Base-by-base conservation (phyloP, 2,797 vertebrate species). In the Enteromius thamalakanensis region DNA sequence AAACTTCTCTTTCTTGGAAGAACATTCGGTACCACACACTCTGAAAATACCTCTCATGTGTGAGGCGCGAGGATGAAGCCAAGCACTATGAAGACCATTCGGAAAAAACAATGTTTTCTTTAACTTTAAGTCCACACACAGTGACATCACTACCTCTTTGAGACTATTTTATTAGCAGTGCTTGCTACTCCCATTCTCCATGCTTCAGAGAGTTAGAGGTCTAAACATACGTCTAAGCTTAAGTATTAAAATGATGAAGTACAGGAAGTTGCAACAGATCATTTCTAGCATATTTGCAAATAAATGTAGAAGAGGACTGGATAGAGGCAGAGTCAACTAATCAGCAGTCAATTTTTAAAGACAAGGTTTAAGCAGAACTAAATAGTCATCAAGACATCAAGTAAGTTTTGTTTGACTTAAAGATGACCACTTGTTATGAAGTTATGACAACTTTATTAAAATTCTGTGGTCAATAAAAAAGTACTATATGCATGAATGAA, bases 1-100 rank as follows among this genome's bases (percentile, higher is more conserved):
- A 47, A 78, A 71, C 75, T 78, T 87, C 87, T 89, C 87, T 87
- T 84, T 89, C 86, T 82, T 88, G 69, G 75, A 85, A 87, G 79
- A 68, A 76, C 8, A 81, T 80, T 85, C 80, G 1, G 21, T 84
- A 89, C 49, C 81, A 47, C 85, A 87, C 82, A 47, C 68, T 65
- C 49, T 40, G 83, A 58, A 88, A 83, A 86, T 72, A 84, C 72
- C 23, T 76, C 74, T 84, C 86, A 87, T 88, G 89, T 72, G 69
- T 79, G 64, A 80, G 14, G 85, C 82, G 78, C 88, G 85, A 68
- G 79, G 76, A 82, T 42, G 8, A 58, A 84, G 55, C 29, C 53
- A 55, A 83, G 71, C 17, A 51, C 49, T 84, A 32, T 74, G 47
- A 74, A 68, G 40, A 78, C 10, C 29, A 64, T 68, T 64, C 51